These are phyloP conservation scores for Drosophila miranda DNA, from an alignment of 1,140 invertebrate species.

Conservation along the genomic window DNA sequence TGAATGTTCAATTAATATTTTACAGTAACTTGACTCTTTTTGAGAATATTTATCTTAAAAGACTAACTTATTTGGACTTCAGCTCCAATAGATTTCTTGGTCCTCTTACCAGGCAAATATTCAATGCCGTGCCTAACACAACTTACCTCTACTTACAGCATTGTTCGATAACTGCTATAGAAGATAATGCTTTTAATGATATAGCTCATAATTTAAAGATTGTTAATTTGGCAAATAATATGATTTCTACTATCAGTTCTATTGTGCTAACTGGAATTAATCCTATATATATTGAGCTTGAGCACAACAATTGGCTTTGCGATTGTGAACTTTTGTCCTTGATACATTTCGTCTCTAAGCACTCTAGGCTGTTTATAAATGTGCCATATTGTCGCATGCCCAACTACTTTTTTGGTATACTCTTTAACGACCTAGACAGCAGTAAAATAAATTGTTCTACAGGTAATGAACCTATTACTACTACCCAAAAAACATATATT, in stretches of 20 bases:
- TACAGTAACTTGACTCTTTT: conserved; percentile 31
- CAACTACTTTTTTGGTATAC: conserved; percentile 28
- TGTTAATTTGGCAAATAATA: conserved; percentile 50
- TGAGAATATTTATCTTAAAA: conserved; percentile 40
- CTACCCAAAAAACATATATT: no score
- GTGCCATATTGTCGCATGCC: conserved; percentile 51
- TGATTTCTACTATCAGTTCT: conserved; percentile 37
- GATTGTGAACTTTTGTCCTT: conserved; percentile 38
- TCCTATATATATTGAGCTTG: conserved; percentile 30
- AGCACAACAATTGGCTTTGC: conserved; percentile 57
- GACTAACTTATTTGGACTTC: conserved; percentile 50
- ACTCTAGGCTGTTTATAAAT: conserved; percentile 43
- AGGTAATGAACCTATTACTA: no score
- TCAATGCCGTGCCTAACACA: conserved; percentile 47
- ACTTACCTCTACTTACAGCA: conserved; percentile 40
- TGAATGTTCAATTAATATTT: conserved; percentile 47
- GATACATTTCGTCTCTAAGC: conserved; percentile 18
- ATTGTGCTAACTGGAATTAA: not conserved
- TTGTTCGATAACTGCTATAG: conserved; percentile 40
- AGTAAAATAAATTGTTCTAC: conserved; percentile 16
- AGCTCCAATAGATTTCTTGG: conserved; percentile 55
- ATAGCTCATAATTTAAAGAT: conserved; percentile 30
- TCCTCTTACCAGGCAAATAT: conserved; percentile 27
- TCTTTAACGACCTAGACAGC: conserved; percentile 35
- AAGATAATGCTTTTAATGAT: conserved; percentile 41